phyloP scores from a whole-genome alignment of 2,797 vertebrate species.

The Melanotaenia parkinsoni region DNA sequence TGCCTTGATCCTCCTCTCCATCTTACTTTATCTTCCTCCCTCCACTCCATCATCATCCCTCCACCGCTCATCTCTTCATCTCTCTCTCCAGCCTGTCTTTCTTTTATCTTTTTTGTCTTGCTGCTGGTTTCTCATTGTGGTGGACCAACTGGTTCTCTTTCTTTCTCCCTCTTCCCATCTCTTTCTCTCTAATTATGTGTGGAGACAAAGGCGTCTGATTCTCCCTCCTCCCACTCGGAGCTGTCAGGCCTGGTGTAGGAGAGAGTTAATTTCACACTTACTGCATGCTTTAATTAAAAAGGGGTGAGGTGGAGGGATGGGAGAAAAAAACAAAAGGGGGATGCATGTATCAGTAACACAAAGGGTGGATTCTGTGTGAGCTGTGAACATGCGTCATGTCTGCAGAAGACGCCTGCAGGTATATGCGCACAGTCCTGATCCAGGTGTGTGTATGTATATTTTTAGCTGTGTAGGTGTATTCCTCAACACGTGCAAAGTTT shows the following conservation, averaged over 20 bases:
- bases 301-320: slow-evolving; percentile 64
- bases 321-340: slow-evolving; percentile 59
- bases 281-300: slow-evolving; percentile 89
- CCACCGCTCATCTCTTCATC: slow-evolving; percentile 27
- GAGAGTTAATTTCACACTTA: slow-evolving; percentile 89
- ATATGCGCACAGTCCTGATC: slow-evolving; percentile 14
- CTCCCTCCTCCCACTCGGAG: slow-evolving; percentile 83
- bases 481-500: slow-evolving; percentile 30
- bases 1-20: slow-evolving; percentile 47
- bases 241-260: slow-evolving; percentile 84
- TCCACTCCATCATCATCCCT: slow-evolving; percentile 43
- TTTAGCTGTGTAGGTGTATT: slow-evolving; percentile 38
- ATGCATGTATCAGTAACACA: slow-evolving; percentile 65
- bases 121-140: slow-evolving; percentile 66
- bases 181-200: slow-evolving; percentile 81
- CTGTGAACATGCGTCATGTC: slow-evolving; percentile 49
- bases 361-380: slow-evolving; percentile 49
- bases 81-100: slow-evolving; percentile 45
- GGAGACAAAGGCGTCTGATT: slow-evolving; percentile 84
- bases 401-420: slow-evolving; percentile 47
- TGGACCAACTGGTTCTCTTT: slow-evolving; percentile 62
- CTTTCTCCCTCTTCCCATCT: slow-evolving; percentile 65
- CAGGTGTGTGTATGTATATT: slow-evolving; percentile 44
- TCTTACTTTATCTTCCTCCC: slow-evolving; percentile 48
- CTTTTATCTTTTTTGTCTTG: slow-evolving; percentile 68